phyloP scores from a whole-genome alignment of 2,113 vertebrate genomes.

The Sclerurus mexicanus region DNA sequence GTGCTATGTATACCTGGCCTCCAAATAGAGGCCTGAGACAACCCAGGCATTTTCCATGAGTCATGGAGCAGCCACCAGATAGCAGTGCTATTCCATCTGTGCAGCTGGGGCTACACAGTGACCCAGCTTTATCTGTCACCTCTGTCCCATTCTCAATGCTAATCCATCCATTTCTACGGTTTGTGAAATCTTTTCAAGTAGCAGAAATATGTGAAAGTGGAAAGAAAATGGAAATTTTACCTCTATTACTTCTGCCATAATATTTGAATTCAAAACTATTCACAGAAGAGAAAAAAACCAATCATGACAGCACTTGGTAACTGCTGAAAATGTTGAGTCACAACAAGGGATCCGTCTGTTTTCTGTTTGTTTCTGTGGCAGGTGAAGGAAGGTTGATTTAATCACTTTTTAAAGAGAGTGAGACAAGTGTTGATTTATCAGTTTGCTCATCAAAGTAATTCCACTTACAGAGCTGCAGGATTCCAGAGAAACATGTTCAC shows the following conservation, averaged over 20 bases:
- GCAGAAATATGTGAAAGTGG: neutral
- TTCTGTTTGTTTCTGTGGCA: constrained; percentile 42
- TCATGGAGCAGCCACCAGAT: constrained; percentile 59
- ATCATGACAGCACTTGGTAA: neutral
- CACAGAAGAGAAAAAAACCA: neutral
- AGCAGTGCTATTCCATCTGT: constrained; percentile 56
- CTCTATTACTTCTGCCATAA: constrained; percentile 2
- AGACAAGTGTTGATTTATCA: constrained; percentile 48
- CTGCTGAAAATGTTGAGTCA: constrained; percentile 19
- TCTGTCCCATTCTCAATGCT: neutral
- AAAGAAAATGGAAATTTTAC: constrained; percentile 1
- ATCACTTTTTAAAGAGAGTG: constrained; percentile 30
- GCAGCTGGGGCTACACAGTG: neutral
- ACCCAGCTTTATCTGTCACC: neutral
- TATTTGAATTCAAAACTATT: neutral
- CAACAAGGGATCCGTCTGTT: constrained; percentile 11
- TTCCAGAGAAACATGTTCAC: neutral
- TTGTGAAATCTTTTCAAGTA: neutral
- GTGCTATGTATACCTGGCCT: constrained; percentile 37
- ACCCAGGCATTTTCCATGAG: constrained; percentile 57
- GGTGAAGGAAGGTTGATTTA: constrained; percentile 27
- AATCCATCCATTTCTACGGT: neutral
- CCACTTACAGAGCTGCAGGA: neutral
- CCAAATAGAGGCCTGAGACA: constrained; percentile 20
- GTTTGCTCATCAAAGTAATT: constrained; percentile 44